Base-by-base conservation (phyloP, 2,888 invertebrate genomes). In the Calliphora vomitoria region DNA sequence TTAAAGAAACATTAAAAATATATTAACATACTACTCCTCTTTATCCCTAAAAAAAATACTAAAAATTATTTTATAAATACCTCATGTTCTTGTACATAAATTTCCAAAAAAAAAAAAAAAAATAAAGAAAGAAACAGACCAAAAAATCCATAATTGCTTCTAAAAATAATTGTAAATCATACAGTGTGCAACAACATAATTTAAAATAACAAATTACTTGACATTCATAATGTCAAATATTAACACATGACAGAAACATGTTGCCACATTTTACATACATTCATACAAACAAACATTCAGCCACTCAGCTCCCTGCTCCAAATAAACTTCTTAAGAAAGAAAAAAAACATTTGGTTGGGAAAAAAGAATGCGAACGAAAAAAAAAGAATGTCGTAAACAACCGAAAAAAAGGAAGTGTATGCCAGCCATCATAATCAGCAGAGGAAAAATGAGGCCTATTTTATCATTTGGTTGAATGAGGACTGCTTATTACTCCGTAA, bases 181-280 rank as follows among this genome's bases (percentile, higher is more conserved):
- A 8, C 38, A 38, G 25, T 11, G 31, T 41, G 55, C 55, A 60
- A 50, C 64, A 60, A 58, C 53, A 58, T 87, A 75, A 82, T 85
- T 89, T 83, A 75, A 85, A 85, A 88, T 89, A 88, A 88, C 88
- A 89, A 89, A 89, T 89, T 85, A 79, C 81, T 88, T 86, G 86
- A 88, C 88, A 89, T 89, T 88, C 78, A 85, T 89, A 88, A 89
- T 83, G 82, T 85, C 85, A 81, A 81, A 82, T 86, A 88, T 86
- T 82, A 88, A 86, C 85, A 83, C 89, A 84, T 79, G 79, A 82
- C 82, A 71, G 38, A 58, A 55, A 82, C 81, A 78, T 86, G 78
- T 78, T 82, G 69, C 50, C 75, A 79, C 58, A 66, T 31, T 82
- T 18, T 47, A 44, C 44, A 44, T 44, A 44, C 13, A 44, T 44